phyloP scores from a whole-genome alignment of 2,113 vertebrate genomes.

The Lagenorhynchus albirostris region DNA sequence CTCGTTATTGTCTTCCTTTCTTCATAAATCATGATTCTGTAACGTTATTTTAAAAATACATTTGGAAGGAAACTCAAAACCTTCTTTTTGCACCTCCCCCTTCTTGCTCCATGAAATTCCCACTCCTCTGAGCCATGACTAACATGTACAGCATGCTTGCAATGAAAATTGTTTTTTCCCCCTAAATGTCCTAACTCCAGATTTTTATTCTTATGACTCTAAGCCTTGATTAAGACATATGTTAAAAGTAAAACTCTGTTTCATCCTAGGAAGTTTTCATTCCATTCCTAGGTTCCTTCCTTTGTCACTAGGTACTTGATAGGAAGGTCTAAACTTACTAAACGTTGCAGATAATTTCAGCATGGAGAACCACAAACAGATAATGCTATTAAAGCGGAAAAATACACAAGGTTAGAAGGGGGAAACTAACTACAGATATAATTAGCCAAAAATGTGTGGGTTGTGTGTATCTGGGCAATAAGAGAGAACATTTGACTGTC shows the following conservation, averaged over 20 bases:
- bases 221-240: conserved; percentile 52
- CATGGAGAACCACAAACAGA: neutral
- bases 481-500: neutral
- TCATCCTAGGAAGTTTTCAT: neutral
- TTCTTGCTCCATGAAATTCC: conserved; percentile 64
- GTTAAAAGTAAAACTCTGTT: conserved; percentile 37
- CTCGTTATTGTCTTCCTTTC: conserved; percentile 21
- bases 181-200: conserved; percentile 41
- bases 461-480: neutral
- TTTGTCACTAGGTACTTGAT: neutral
- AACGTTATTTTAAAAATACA: conserved; percentile 58
- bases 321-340: neutral
- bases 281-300: neutral
- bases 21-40: conserved; percentile 32
- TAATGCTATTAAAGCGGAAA: neutral
- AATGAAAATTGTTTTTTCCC: conserved; percentile 48
- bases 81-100: conserved; percentile 49
- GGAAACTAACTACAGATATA: neutral
- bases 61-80: conserved; percentile 61
- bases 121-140: conserved; percentile 64
- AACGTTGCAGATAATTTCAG: neutral
- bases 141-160: conserved; percentile 69
- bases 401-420: neutral
- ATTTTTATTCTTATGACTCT: conserved; percentile 49
- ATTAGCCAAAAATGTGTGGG: neutral